phyloP scores from a whole-genome alignment of 2,797 vertebrate species.

The Acanthurus leucopareius region DNA sequence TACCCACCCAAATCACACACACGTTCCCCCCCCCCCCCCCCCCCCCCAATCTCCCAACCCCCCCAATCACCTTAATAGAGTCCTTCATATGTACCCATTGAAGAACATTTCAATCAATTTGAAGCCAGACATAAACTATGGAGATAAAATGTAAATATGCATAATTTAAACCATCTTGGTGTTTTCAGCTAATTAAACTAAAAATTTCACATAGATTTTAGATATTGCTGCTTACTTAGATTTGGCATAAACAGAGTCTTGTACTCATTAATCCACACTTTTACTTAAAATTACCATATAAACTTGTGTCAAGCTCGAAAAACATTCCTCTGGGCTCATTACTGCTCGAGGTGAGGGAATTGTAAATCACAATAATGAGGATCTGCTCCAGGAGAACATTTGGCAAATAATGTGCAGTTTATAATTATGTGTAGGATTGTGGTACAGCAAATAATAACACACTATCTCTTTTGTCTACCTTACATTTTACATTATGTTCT shows the following conservation, averaged over 20 bases:
- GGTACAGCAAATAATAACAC: background rate
- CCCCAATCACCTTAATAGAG: background rate
- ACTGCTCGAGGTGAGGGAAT: background rate
- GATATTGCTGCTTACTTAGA: background rate
- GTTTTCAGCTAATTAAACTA: background rate
- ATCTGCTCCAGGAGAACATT: background rate
- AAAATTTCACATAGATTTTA: background rate
- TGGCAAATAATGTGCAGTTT: background rate
- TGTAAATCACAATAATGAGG: constrained; percentile 20
- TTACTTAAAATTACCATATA: constrained; percentile 10
- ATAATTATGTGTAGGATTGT: background rate
- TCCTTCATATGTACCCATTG: background rate
- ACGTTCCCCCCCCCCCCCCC: no score
- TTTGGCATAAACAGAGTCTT: background rate
- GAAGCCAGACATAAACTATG: background rate
- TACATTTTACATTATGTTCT: background rate
- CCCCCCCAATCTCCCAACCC: no score
- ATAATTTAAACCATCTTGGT: constrained; percentile 2
- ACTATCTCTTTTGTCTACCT: background rate
- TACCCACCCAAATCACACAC: no score
- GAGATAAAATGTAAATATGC: background rate
- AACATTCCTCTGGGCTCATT: background rate
- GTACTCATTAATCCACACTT: background rate
- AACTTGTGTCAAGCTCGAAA: constrained; percentile 1
- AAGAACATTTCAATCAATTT: background rate